phyloP scores from a whole-genome alignment of 2,888 invertebrate genomes.

The Polymixis flavicincta region DNA sequence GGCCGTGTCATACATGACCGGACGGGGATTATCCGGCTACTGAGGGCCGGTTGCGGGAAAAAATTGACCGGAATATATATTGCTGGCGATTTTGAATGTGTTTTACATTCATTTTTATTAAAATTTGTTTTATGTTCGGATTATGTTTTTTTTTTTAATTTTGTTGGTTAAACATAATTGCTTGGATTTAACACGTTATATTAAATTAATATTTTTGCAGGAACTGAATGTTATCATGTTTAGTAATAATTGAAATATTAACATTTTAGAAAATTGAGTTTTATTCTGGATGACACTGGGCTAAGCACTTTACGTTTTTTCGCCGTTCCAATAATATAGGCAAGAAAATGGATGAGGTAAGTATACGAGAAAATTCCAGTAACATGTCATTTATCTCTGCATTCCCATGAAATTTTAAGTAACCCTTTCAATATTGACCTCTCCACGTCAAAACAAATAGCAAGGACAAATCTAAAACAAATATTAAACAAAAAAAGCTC shows the following conservation, averaged over 20 bases:
- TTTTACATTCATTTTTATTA: slow-evolving; percentile 64
- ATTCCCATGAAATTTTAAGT: background rate
- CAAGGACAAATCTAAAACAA: slow-evolving; percentile 21
- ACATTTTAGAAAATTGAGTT: background rate
- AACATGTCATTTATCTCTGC: no score
- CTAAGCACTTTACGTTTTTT: background rate
- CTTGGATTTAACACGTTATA: slow-evolving; percentile 1
- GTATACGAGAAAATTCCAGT: background rate
- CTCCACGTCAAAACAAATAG: background rate
- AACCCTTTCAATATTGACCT: background rate
- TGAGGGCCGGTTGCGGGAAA: slow-evolving; percentile 65
- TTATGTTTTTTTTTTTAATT: slow-evolving; percentile 37
- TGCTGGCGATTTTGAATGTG: slow-evolving; percentile 59
- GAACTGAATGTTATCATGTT: background rate
- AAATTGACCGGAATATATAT: slow-evolving; percentile 68
- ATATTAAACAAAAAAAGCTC: slow-evolving; percentile 18
- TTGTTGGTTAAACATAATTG: slow-evolving; percentile 20
- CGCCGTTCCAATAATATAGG: background rate
- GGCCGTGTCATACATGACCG: slow-evolving; percentile 85
- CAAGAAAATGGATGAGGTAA: background rate
- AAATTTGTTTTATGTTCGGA: slow-evolving; percentile 33
- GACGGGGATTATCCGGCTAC: slow-evolving; percentile 81
- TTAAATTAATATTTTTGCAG: background rate
- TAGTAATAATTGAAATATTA: background rate
- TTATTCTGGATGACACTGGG: background rate